phyloP scores from a whole-genome alignment of 1,140 invertebrate species.

The Condylostylus longicornis region DNA sequence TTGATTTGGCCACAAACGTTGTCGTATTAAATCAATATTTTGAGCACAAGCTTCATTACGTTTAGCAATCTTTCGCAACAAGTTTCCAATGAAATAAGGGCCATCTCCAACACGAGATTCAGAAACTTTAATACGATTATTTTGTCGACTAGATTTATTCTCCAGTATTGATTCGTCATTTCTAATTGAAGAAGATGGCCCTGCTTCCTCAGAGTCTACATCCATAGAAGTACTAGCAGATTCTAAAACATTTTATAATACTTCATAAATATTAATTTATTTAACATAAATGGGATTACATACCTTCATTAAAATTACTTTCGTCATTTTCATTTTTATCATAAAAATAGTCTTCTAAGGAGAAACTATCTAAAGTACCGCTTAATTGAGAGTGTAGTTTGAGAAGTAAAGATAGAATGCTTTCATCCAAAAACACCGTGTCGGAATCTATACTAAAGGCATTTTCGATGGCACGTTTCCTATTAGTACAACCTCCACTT shows the following conservation, averaged over 20 bases:
- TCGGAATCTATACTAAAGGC: slow-evolving; percentile 33
- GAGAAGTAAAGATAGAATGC: slow-evolving; percentile 77
- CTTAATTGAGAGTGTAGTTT: slow-evolving; percentile 87
- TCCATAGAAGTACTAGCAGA: slow-evolving; percentile 16
- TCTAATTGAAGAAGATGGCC: slow-evolving; percentile 17
- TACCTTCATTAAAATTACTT: slow-evolving; percentile 7
- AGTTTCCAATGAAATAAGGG: slow-evolving; percentile 63
- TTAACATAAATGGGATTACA: no score
- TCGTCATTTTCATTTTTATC: slow-evolving; percentile 3
- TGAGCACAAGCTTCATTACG: slow-evolving; percentile 53
- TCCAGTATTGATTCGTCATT: slow-evolving; percentile 6
- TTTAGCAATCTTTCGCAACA: slow-evolving; percentile 55
- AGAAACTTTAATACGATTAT: slow-evolving; percentile 15
- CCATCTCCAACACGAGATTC: slow-evolving; percentile 68
- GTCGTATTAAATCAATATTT: slow-evolving; percentile 48
- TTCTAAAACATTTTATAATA: not conserved
- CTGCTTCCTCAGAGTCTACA: slow-evolving; percentile 26
- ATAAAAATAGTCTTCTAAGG: slow-evolving; percentile 32
- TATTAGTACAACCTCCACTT: slow-evolving; percentile 3
- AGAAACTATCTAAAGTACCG: slow-evolving; percentile 62
- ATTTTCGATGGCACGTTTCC: slow-evolving; percentile 26
- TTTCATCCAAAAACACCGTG: slow-evolving; percentile 63
- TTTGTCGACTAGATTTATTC: slow-evolving; percentile 9
- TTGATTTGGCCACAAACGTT: slow-evolving; percentile 60
- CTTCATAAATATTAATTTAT: not conserved